These are phyloP conservation scores for Schizaphis graminum DNA, from an alignment of 2,888 invertebrate species.

Conservation along the genomic window DNA sequence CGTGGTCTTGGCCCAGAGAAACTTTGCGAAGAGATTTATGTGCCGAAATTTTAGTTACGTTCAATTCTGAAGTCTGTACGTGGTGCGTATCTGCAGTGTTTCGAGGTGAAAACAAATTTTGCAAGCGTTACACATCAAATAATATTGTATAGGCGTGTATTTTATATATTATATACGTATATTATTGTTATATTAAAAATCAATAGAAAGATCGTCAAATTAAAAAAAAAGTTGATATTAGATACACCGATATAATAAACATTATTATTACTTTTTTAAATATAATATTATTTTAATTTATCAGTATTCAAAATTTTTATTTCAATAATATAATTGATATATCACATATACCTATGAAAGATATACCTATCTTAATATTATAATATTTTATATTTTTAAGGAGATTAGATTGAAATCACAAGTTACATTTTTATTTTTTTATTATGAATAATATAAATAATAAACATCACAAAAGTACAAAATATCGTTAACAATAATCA, in stretches of 20 bases:
- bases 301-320: not conserved
- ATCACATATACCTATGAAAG: not conserved
- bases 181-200: not conserved
- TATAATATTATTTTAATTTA: not conserved
- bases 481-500: not conserved
- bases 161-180: not conserved
- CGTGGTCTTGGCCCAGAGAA: conserved; percentile 11
- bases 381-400: not conserved
- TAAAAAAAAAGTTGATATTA: not conserved
- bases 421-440: not conserved
- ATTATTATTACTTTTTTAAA: not conserved
- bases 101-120: conserved; percentile 39
- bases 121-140: not conserved
- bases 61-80: not conserved
- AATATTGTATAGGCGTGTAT: not conserved
- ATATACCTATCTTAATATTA: not conserved
- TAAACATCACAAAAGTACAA: not conserved
- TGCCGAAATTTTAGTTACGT: conserved; percentile 1
- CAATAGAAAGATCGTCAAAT: not conserved
- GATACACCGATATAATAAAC: not conserved
- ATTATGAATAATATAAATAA: not conserved
- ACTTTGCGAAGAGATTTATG: conserved; percentile 45
- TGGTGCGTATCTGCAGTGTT: not conserved
- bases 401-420: not conserved
- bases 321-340: not conserved